These are phyloP conservation scores for Chlamydotis undulata DNA, from an alignment of 2,113 vertebrate species.

Conservation along the genomic window DNA sequence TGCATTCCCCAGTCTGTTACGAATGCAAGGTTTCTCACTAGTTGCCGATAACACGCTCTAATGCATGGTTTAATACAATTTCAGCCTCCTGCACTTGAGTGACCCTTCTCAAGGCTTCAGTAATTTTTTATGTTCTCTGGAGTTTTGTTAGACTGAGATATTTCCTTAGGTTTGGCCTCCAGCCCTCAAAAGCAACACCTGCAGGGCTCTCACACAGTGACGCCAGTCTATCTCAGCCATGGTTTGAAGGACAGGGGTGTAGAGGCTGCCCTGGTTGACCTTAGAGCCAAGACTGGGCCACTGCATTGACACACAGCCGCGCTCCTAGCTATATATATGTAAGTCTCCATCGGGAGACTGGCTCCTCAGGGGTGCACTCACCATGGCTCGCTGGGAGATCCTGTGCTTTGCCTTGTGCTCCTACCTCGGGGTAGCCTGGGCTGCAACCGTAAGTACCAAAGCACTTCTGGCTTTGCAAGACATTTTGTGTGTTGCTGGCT, in stretches of 20 bases:
- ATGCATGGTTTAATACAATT: neutral
- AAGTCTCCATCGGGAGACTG: no score
- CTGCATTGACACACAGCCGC: neutral
- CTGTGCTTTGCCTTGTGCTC: constrained; percentile 62
- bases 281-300: neutral
- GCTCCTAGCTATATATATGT: neutral
- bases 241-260: neutral
- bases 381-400: constrained; percentile 75
- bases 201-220: neutral
- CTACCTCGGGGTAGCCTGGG: constrained; percentile 67
- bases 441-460: constrained; percentile 65
- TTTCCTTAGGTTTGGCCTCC: neutral
- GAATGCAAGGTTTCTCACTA: neutral
- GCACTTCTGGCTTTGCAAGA: neutral
- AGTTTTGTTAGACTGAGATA: neutral
- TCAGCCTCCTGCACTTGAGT: neutral
- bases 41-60: rapidly evolving
- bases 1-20: neutral
- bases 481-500: neutral
- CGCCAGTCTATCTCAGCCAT: neutral
- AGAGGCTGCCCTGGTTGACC: neutral
- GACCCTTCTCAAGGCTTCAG: neutral
- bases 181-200: neutral
- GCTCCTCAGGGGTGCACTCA: neutral
- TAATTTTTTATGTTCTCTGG: neutral